Percentiles rank a stretch among this genome's conserved stretches.
phyloP scores from a whole-genome alignment of 1,140 invertebrate genomes.

The Zaprionus davidi region DNA sequence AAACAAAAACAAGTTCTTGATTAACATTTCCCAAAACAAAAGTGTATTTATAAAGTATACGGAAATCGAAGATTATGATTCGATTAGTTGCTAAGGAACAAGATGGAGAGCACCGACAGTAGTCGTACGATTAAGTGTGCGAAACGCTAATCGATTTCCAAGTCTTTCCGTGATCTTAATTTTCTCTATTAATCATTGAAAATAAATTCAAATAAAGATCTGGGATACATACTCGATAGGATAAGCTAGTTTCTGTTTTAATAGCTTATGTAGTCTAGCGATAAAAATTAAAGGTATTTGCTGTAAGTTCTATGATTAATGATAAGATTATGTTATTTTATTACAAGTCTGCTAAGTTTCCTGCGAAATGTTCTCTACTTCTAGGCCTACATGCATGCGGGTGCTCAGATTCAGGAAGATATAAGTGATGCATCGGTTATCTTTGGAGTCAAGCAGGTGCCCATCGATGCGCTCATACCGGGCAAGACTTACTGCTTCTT shows the following conservation, averaged over 20 bases:
- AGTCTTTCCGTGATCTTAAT: background rate
- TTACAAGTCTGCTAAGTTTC: slow-evolving; percentile 1
- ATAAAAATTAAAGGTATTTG: background rate
- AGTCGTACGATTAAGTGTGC: background rate
- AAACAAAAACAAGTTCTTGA: slow-evolving; percentile 30
- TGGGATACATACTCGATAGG: too few species aligned
- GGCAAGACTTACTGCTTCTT: slow-evolving; percentile 99
- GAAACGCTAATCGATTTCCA: background rate
- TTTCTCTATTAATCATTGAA: background rate
- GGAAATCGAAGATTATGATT: background rate
- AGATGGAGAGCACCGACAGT: background rate
- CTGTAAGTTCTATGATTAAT: background rate
- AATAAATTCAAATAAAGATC: background rate
- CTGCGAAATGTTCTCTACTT: background rate
- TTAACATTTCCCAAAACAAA: too few species aligned
- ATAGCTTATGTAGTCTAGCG: background rate
- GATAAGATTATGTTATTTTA: background rate
- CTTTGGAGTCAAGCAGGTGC: slow-evolving; percentile 99
- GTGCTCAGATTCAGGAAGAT: slow-evolving; percentile 97
- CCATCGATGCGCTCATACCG: slow-evolving; percentile 95
- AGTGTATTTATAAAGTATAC: background rate
- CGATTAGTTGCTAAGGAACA: slow-evolving; percentile 25
- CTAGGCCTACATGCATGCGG: slow-evolving; percentile 93
- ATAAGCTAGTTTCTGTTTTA: background rate
- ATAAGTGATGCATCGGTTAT: slow-evolving; percentile 97